Conservation (phyloP, 2,113 vertebrate species). For the Columba livia region DNA sequence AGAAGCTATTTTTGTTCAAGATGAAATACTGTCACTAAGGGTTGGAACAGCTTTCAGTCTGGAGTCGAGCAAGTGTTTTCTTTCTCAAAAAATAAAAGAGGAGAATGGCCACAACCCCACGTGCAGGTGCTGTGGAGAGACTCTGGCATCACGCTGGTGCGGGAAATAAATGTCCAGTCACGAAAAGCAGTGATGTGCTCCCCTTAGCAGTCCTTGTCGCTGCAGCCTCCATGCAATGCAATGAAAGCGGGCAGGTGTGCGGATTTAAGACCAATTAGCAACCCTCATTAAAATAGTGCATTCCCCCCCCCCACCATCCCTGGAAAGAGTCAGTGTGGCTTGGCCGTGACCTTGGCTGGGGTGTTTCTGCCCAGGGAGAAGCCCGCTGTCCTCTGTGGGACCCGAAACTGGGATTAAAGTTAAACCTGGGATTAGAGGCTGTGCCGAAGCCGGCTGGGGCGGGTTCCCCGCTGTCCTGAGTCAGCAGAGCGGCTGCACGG, state of each 20-base stretch:
- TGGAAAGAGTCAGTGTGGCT: background rate
- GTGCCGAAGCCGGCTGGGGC: background rate
- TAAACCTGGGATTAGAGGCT: conserved; percentile 35
- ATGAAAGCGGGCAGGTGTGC: background rate
- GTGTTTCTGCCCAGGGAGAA: background rate
- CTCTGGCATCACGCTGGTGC: background rate
- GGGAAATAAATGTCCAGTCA: background rate
- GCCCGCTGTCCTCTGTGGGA: background rate
- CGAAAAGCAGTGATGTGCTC: background rate
- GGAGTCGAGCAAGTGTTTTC: background rate
- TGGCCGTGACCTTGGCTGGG: background rate
- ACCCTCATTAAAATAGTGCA: background rate
- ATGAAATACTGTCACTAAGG: fast-evolving
- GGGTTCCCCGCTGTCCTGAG: background rate
- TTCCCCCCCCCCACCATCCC: fast-evolving
- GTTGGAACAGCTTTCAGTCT: background rate
- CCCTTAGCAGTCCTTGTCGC: background rate
- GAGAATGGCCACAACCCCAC: background rate
- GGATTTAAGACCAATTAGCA: background rate
- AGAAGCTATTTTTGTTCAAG: background rate
- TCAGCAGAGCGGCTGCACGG: background rate
- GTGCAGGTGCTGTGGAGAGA: background rate
- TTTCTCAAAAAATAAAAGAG: background rate
- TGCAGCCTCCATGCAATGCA: background rate
- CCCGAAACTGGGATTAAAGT: background rate